Evolutionary conservation across 2,797 vertebrate genomes (phyloP).

Genomic region (Apodemus agrarius): DNA sequence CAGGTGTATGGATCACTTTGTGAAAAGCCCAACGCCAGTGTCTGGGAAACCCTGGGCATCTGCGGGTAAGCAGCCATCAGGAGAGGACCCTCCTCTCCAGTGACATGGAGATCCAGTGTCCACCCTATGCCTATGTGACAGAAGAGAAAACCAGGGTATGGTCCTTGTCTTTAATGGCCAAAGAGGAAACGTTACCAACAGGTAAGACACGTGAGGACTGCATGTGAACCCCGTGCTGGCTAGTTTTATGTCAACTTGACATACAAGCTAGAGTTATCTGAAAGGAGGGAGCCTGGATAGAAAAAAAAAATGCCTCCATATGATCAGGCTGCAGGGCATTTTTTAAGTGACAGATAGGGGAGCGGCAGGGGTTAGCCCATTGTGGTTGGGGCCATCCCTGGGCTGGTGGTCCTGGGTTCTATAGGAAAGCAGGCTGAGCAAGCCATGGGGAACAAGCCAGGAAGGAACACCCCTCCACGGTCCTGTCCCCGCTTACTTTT

Average conservation of each 20-base stretch:
- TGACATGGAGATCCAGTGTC: not conserved
- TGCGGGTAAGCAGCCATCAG: not conserved
- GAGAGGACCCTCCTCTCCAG: not conserved
- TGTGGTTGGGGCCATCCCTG: no score
- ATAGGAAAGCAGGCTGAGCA: not conserved
- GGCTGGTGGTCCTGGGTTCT: not conserved
- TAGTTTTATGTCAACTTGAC: not conserved
- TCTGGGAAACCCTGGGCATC: conserved; percentile 67
- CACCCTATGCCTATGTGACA: not conserved
- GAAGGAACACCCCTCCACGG: not conserved
- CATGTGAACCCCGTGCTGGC: not conserved
- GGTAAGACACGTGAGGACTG: conserved; percentile 30
- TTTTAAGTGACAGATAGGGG: not conserved
- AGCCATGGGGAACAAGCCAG: not conserved
- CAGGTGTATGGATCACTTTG: conserved; percentile 40
- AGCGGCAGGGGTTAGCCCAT: not conserved
- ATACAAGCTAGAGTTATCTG: not conserved
- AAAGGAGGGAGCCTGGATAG: not conserved
- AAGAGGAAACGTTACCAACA: conserved; percentile 38
- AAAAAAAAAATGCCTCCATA: not conserved
- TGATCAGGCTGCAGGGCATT: not conserved
- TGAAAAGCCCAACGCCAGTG: conserved; percentile 70
- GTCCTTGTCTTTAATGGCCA: not conserved
- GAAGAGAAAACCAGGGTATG: conserved; percentile 16
- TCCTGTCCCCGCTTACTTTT: not conserved